These are phyloP conservation scores for Drosophila fulvimacula DNA, from an alignment of 2,888 invertebrate genomes.

Conservation along the genomic window DNA sequence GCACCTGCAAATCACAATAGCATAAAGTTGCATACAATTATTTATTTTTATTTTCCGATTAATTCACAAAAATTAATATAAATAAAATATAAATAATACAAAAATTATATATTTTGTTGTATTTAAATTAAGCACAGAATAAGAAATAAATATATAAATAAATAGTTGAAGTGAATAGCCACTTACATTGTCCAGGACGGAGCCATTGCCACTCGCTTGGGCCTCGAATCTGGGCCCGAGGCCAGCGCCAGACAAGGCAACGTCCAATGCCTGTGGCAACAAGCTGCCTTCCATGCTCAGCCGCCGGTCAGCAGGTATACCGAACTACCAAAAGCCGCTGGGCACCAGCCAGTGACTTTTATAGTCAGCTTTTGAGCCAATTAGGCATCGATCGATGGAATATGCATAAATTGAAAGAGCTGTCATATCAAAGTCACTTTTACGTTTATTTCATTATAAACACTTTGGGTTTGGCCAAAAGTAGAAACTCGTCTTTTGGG, in stretches of 20 bases:
- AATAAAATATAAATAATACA: too few species aligned
- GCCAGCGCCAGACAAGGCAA: slow-evolving; percentile 28
- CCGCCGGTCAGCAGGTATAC: slow-evolving; percentile 28
- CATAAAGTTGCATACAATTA: too few species aligned
- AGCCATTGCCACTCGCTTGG: slow-evolving; percentile 86
- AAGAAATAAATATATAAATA: too few species aligned
- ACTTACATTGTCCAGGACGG: slow-evolving; percentile 92
- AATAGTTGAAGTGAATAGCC: too few species aligned
- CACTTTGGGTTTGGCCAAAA: neutral
- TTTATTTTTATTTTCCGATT: too few species aligned
- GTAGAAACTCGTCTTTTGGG: neutral
- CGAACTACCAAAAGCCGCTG: slow-evolving; percentile 6
- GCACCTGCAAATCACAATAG: slow-evolving; percentile 85
- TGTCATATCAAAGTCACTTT: slow-evolving; percentile 50
- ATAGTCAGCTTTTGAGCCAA: slow-evolving; percentile 53
- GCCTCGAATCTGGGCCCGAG: slow-evolving; percentile 61
- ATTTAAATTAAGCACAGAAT: too few species aligned
- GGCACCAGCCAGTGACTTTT: slow-evolving; percentile 23
- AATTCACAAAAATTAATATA: too few species aligned
- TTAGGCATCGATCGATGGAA: slow-evolving; percentile 22
- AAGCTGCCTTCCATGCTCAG: slow-evolving; percentile 61
- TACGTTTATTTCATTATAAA: slow-evolving; percentile 26
- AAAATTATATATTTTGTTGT: too few species aligned
- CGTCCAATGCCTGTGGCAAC: slow-evolving; percentile 43
- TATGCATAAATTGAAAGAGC: neutral